Base-by-base conservation (phyloP, 2,797 vertebrate species). In the Cephalopachus bancanus region DNA sequence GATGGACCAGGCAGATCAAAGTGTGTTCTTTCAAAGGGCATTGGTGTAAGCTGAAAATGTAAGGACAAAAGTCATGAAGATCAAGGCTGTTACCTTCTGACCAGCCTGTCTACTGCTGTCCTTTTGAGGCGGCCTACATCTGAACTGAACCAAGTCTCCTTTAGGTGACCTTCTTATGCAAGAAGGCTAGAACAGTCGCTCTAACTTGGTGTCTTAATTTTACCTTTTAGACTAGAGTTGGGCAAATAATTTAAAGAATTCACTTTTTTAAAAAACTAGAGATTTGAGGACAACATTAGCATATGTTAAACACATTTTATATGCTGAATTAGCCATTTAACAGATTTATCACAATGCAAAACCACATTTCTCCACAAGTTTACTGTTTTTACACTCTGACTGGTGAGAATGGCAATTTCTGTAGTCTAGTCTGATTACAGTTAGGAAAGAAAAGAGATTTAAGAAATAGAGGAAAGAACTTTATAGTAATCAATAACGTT, bases 1-100 rank as follows among this genome's bases (percentile, higher is more conserved):
- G 74, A 94, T 80, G 59, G 30, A 60, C 67, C 19, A 83, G 15
- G 80, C 33, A 83, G 84, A 97, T 97, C 92, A 97, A 97, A 96
- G 44, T 51, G 24, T 72, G 75, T 65, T 86, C 71, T 89, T 94
- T 97, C 85, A 96, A 96, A 98, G 91, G 89, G 28, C 79, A 80
- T 26, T 80, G 57, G 91, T 93, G 19, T 89, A 83, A 84, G 75
- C 83, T 91, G 93, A 49, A 57, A 93, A 94, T 71, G 37, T 71
- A 80, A 96, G 86, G 89, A 84, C 71, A 75, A 33, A 64, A 79
- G 76, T 79, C 93, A 60, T 64, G 79, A 94, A 93, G 96, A 97
- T 96, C 93, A 96, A 97, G 30, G 64, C 69, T 12, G 12, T 74
- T 79, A 84, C 44, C 33, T 96, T 90, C 88, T 79, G 49, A 76